Evolutionary conservation across 1,140 invertebrate genomes (phyloP).

Genomic region (Neuroterus valhalla): DNA sequence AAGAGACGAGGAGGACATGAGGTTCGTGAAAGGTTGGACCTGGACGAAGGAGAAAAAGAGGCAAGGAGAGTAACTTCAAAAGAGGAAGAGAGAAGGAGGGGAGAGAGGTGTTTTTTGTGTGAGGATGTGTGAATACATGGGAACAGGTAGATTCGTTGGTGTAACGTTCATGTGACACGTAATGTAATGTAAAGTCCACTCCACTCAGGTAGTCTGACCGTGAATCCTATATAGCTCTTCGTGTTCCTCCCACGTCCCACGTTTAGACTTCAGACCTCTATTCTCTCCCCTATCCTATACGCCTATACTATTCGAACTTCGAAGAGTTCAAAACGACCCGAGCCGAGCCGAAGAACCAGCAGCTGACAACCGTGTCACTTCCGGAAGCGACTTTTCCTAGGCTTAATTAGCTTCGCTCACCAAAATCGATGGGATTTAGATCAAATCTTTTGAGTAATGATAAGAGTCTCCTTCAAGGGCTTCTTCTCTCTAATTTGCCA

Average conservation of each 20-base stretch:
- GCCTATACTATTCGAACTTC: too few relatives aligned
- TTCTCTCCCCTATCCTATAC: too few relatives aligned
- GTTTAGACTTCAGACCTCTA: slow-evolving; percentile 30
- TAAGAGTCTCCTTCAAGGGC: too few relatives aligned
- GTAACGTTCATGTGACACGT: slow-evolving; percentile 31
- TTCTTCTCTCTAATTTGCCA: too few relatives aligned
- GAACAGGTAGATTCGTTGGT: slow-evolving; percentile 51
- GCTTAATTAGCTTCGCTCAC: slow-evolving; percentile 3
- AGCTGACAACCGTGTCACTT: slow-evolving; percentile 45
- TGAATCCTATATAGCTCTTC: slow-evolving; percentile 32
- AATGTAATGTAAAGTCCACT: slow-evolving; percentile 40
- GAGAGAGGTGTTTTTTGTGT: slow-evolving; percentile 37
- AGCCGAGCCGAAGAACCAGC: not conserved
- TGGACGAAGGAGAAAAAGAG: slow-evolving; percentile 42
- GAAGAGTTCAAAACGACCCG: not conserved
- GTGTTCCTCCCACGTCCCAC: slow-evolving; percentile 31
- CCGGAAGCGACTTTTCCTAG: slow-evolving; percentile 11
- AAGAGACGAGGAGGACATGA: slow-evolving; percentile 24
- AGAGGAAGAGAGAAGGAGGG: slow-evolving; percentile 36
- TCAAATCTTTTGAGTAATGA: too few relatives aligned
- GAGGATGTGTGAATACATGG: slow-evolving; percentile 34
- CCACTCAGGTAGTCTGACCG: slow-evolving; percentile 37
- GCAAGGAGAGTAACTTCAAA: slow-evolving; percentile 20
- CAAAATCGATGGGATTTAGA: not conserved
- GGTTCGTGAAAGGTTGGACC: slow-evolving; percentile 27